These are phyloP conservation scores for Leguminivora glycinivorella DNA, from an alignment of 1,140 invertebrate genomes.

Conservation along the genomic window DNA sequence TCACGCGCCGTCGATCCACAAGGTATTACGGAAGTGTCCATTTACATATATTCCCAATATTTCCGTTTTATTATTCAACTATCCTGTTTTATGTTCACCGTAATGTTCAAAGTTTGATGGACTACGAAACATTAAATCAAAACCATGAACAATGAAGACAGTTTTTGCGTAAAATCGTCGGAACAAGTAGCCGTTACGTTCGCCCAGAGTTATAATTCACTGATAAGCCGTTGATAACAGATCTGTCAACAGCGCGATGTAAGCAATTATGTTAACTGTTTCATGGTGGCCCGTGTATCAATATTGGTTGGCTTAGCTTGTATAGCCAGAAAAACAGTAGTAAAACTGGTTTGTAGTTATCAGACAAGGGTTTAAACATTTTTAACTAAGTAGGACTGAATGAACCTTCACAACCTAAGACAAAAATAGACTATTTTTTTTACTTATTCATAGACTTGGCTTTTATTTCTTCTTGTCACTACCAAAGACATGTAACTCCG, in stretches of 20 bases:
- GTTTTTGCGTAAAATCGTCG: slow-evolving; percentile 8
- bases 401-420: no score
- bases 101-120: neutral
- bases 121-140: neutral
- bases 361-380: no score
- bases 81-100: slow-evolving; percentile 7
- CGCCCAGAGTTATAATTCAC: slow-evolving; percentile 26
- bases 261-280: slow-evolving; percentile 25
- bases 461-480: no score
- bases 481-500: no score
- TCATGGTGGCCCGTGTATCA: slow-evolving; percentile 18
- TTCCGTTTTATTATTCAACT: slow-evolving; percentile 19
- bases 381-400: no score
- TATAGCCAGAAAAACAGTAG: neutral
- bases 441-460: no score
- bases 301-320: slow-evolving; percentile 9
- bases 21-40: slow-evolving; percentile 11
- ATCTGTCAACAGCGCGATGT: slow-evolving; percentile 30
- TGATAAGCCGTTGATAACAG: slow-evolving; percentile 28
- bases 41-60: slow-evolving; percentile 9
- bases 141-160: slow-evolving; percentile 1
- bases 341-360: no score
- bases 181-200: slow-evolving; percentile 24
- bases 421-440: no score
- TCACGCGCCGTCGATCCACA: slow-evolving; percentile 9